Evolutionary conservation across 2,113 vertebrate genomes (phyloP), one percentile per base, ranked within the genome.

Genomic region (Xerus inauris): DNA sequence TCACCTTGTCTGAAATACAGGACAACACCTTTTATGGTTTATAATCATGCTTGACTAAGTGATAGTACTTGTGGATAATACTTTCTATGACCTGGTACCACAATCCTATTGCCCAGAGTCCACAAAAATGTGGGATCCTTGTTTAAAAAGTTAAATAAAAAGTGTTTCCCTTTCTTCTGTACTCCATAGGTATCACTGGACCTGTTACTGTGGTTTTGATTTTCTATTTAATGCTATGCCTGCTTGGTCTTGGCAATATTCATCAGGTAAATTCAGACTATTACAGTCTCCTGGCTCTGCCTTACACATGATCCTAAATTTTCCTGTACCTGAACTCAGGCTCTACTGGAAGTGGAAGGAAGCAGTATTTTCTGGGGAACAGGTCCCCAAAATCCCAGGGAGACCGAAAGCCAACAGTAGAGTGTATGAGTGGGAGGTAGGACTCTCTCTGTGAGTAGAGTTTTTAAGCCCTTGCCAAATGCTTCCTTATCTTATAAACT

Each of bases 341-440:
- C 3, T 20, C 72, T 4, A 1, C 16, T 16, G 38, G 32, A 40
- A 2, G 22, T 6, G 0, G 40, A 47, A 19, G 19, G 19, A 35
- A 69, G 26, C 7, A 35, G 6, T 6, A 32, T 49, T 49, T 38
- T 3, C 26, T 40, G 40, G 24, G 14, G 3, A 14, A 10, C 35
- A 42, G 7, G 51, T 81, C 20, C 5, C 12, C 42, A 28, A 64
- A 82, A 67, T 65, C 14, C n/a, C 26, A 51, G 3, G 11, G 40
- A 69, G 26, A 28, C 20, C 7, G 59, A 14, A 67, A 64, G 12
- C 8, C 40, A 57, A 47, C 30, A 30, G 22, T 5, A 24, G n/a
- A 32, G 4, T 40, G 13, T 42, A 1, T 32, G 30, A 72, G 6
- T 38, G 62, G n/a, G 28, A 17, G 57, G 40, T 57, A 4, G 19